Conservation (phyloP, 2,888 invertebrate species). For the Scaptomyza caliginosa region DNA sequence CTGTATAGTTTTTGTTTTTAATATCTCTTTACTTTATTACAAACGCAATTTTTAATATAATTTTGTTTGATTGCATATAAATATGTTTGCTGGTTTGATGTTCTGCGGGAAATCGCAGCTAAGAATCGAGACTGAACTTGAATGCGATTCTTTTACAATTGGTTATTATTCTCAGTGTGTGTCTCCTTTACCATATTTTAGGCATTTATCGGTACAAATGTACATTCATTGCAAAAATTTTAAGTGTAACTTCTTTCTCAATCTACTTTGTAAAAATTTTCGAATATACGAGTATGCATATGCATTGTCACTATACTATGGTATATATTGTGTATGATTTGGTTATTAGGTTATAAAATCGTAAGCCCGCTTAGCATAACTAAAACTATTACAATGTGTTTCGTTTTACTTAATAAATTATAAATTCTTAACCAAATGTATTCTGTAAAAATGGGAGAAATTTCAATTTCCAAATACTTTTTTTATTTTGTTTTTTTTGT, state of each 20-base stretch:
- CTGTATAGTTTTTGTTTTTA: slow-evolving; percentile 7
- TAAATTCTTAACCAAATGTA: slow-evolving; percentile 41
- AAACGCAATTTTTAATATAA: slow-evolving; percentile 58
- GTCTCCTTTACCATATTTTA: slow-evolving; percentile 33
- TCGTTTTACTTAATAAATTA: slow-evolving; percentile 47
- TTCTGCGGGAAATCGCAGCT: slow-evolving; percentile 18
- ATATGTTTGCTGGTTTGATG: slow-evolving; percentile 42
- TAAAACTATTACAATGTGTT: slow-evolving; percentile 48
- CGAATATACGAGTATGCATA: slow-evolving; percentile 50
- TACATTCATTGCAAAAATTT: slow-evolving; percentile 41
- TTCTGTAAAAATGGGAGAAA: slow-evolving; percentile 61
- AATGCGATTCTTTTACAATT: slow-evolving; percentile 49
- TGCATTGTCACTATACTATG: slow-evolving; percentile 38
- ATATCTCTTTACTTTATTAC: slow-evolving; percentile 67
- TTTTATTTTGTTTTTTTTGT: slow-evolving; percentile 57
- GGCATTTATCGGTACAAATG: slow-evolving; percentile 29
- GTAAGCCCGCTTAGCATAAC: slow-evolving; percentile 65
- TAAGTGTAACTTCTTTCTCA: slow-evolving; percentile 24
- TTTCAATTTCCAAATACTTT: slow-evolving; percentile 74
- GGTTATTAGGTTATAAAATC: slow-evolving; percentile 63
- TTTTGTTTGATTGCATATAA: slow-evolving; percentile 64
- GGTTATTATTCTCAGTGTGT: slow-evolving; percentile 19
- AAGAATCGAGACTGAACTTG: slow-evolving; percentile 44
- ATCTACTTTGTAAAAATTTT: slow-evolving; percentile 53
- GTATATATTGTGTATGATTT: slow-evolving; percentile 42